phyloP scores from a whole-genome alignment of 1,140 invertebrate genomes.

The Drosophila navojoa region DNA sequence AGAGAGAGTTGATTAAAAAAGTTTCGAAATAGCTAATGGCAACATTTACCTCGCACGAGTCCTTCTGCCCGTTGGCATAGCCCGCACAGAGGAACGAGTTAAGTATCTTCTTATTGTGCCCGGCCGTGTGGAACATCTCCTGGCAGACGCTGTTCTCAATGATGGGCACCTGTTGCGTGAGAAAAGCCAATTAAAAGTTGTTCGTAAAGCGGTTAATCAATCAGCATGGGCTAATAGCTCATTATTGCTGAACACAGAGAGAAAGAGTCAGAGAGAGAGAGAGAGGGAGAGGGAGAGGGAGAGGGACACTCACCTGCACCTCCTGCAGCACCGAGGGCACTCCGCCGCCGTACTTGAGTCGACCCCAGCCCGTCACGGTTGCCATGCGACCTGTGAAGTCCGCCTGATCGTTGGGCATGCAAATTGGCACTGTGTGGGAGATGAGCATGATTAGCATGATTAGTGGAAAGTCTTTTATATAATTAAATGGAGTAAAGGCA shows the following conservation, averaged over 20 bases:
- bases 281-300: no score
- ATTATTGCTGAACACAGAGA: neutral
- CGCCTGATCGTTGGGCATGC: conserved; percentile 92
- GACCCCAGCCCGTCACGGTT: conserved; percentile 92
- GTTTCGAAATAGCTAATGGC: neutral
- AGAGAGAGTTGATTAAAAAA: conserved; percentile 10
- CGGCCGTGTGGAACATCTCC: conserved; percentile 96
- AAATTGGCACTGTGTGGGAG: conserved; percentile 91
- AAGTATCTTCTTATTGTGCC: conserved; percentile 93
- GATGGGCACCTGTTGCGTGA: conserved; percentile 89
- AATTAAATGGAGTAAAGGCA: no score
- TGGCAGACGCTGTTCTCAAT: conserved; percentile 96
- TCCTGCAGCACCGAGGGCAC: conserved; percentile 95
- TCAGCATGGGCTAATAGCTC: neutral
- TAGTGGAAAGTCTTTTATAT: neutral
- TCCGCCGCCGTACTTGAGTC: conserved; percentile 90
- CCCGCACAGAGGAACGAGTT: conserved; percentile 97
- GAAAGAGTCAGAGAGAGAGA: no score
- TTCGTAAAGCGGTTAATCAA: neutral
- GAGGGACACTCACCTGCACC: conserved; percentile 87
- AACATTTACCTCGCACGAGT: conserved; percentile 94
- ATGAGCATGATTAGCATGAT: neutral
- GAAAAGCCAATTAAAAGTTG: conserved; percentile 33
- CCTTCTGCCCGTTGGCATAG: conserved; percentile 95
- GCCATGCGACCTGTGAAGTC: conserved; percentile 93